Conservation (phyloP, 2,113 vertebrate species). For the Neomonachus schauinslandi region DNA sequence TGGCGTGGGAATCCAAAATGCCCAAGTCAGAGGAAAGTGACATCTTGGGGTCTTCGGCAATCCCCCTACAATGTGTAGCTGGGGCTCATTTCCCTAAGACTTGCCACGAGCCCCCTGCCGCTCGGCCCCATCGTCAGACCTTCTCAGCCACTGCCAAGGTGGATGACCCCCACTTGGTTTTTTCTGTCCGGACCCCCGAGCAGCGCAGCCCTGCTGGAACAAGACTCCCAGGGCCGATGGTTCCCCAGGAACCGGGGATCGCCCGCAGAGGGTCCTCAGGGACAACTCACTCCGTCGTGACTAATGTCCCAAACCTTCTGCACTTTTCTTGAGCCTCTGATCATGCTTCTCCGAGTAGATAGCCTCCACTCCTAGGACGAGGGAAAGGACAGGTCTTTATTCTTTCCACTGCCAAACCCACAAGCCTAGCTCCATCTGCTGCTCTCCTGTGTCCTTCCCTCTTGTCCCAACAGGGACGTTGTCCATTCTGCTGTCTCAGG, state of each 20-base stretch:
- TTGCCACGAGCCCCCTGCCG: accelerated
- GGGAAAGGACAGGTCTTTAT: neutral
- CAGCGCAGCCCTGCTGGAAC: accelerated
- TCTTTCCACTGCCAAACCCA: neutral
- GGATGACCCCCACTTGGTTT: too few relatives aligned
- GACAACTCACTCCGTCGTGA: neutral
- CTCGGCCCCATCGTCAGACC: neutral
- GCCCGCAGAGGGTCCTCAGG: neutral
- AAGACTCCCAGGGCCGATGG: neutral
- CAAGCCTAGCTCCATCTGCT: neutral
- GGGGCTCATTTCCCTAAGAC: neutral
- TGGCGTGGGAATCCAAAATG: neutral
- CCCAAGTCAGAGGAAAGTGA: neutral
- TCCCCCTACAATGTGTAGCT: neutral
- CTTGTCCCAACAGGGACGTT: neutral
- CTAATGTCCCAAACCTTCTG: neutral
- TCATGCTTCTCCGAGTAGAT: neutral
- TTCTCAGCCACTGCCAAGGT: neutral
- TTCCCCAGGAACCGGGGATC: neutral
- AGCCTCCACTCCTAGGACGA: too few relatives aligned
- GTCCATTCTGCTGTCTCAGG: neutral
- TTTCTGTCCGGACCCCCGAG: neutral
- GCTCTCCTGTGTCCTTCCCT: neutral
- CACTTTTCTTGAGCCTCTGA: neutral
- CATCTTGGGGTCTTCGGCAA: neutral